Percentiles rank a stretch among this genome's conserved stretches.
Evolutionary conservation across 1,140 invertebrate genomes (phyloP).

Genomic region (Globodera rostochiensis): DNA sequence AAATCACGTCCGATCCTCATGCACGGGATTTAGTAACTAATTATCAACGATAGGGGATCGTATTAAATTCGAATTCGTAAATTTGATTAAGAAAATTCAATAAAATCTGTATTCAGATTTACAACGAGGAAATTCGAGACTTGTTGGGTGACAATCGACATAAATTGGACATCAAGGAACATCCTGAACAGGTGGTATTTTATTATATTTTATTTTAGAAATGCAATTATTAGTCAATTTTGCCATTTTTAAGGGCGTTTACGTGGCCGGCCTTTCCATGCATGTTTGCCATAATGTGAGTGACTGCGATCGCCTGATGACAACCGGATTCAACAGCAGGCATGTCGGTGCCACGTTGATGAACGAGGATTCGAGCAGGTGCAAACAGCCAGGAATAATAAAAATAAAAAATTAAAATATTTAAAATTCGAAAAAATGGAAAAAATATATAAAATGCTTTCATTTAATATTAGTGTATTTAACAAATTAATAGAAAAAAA

Average conservation of each 20-base stretch:
- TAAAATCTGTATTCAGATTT: conserved; percentile 71
- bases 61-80: too few species aligned
- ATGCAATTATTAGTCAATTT: not conserved
- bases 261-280: conserved; percentile 77
- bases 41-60: too few species aligned
- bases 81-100: too few species aligned
- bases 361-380: conserved; percentile 79
- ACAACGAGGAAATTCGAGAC: conserved; percentile 82
- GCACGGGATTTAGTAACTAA: too few species aligned
- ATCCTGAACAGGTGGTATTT: conserved; percentile 71
- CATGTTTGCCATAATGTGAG: conserved; percentile 77
- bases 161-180: conserved; percentile 79
- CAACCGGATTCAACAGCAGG: conserved; percentile 76
- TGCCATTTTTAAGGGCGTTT: conserved; percentile 72
- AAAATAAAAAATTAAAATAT: conserved; percentile 63
- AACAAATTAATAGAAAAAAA: too few species aligned
- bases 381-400: not conserved
- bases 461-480: too few species aligned
- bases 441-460: too few species aligned
- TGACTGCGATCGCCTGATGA: conserved; percentile 78
- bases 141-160: conserved; percentile 76
- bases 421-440: too few species aligned
- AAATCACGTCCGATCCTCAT: too few species aligned
- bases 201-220: not conserved
- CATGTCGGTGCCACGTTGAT: conserved; percentile 79